Evolutionary conservation across 2,797 vertebrate species (phyloP).

Genomic region (Lithobates sylvaticus): DNA sequence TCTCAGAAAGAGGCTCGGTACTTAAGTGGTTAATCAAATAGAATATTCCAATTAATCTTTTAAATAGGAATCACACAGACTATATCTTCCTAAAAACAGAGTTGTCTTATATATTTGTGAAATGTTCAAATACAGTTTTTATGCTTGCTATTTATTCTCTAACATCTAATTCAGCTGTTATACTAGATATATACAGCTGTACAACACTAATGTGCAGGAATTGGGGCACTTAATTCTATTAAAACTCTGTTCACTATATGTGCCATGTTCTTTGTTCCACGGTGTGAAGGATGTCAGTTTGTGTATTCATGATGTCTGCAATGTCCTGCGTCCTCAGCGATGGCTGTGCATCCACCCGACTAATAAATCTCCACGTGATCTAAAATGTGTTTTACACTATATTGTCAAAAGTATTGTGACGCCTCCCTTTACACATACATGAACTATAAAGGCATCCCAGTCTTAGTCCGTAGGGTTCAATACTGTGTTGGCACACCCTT

Average conservation of each 20-base stretch:
- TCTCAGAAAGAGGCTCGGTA: too few relatives aligned
- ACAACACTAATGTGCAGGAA: not conserved
- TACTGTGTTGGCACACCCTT: too few relatives aligned
- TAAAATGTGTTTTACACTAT: not conserved
- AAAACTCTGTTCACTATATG: not conserved
- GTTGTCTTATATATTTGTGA: not conserved
- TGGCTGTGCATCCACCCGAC: not conserved
- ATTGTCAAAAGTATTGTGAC: too few relatives aligned
- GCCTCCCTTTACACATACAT: too few relatives aligned
- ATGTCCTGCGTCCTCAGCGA: not conserved
- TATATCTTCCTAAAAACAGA: not conserved
- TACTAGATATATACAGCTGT: not conserved
- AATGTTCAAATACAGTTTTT: not conserved
- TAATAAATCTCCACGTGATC: not conserved
- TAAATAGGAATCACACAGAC: not conserved
- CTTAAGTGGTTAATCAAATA: too few relatives aligned
- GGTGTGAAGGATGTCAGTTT: slow-evolving; percentile 23
- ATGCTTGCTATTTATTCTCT: too few relatives aligned
- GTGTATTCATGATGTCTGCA: slow-evolving; percentile 6
- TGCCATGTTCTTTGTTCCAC: not conserved
- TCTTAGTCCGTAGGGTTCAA: too few relatives aligned
- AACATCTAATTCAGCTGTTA: not conserved
- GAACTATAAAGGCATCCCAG: too few relatives aligned
- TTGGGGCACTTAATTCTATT: not conserved
- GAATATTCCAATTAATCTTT: not conserved